Percentiles rank a stretch among this genome's conserved stretches.
Evolutionary conservation across 2,113 vertebrate species (phyloP).

Genomic region (Megaptera novaeangliae): DNA sequence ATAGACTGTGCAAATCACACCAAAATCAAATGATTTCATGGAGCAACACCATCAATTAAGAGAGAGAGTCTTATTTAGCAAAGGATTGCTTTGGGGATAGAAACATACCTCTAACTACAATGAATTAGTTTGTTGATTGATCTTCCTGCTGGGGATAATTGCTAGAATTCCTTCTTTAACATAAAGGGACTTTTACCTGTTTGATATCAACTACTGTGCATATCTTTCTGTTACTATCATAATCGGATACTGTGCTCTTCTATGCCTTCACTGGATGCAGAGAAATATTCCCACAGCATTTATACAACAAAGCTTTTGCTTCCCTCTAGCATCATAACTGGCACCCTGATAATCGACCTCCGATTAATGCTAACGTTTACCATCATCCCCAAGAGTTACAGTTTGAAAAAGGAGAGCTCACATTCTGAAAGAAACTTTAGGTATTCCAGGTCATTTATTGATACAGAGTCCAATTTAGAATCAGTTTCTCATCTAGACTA

Average conservation of each 20-base stretch:
- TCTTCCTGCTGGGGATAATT: background rate
- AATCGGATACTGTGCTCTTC: background rate
- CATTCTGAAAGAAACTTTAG: background rate
- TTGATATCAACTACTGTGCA: background rate
- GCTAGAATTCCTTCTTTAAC: background rate
- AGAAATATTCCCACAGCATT: background rate
- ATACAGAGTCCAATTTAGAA: background rate
- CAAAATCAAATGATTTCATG: background rate
- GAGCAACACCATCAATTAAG: background rate
- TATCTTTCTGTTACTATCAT: background rate
- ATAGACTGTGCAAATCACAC: background rate
- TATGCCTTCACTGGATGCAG: background rate
- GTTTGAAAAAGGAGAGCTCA: background rate
- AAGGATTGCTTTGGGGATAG: background rate
- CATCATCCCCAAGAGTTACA: background rate
- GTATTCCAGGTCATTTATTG: conserved; percentile 26
- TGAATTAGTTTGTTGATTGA: background rate
- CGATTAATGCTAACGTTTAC: conserved; percentile 7
- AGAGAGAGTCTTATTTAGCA: background rate
- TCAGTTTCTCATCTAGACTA: conserved; percentile 1
- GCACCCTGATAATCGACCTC: background rate
- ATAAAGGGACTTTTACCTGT: background rate
- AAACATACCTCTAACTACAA: background rate
- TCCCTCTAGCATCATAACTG: background rate
- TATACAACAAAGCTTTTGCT: background rate